Base-by-base conservation (phyloP, 2,888 invertebrate genomes). In the Luffia ferchaultella region DNA sequence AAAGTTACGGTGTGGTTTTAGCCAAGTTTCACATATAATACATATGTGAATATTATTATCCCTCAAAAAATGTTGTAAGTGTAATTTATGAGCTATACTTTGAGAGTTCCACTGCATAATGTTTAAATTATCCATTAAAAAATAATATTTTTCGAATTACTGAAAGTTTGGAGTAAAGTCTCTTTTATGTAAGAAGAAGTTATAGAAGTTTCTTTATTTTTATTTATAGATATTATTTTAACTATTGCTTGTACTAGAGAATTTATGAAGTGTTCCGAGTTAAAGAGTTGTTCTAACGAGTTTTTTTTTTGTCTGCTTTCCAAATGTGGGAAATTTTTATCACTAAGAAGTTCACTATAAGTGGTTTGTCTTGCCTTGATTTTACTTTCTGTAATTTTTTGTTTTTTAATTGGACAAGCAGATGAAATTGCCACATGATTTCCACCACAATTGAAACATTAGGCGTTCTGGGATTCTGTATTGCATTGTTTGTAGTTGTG, bases 101-200 rank as follows among this genome's bases (percentile, higher is more conserved):
- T 45, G 45, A 45, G 45, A 18, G 18, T 45, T 45, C 45, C 45
- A 45, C 18, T 45, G 45, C 5, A 45, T 16, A 18, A 45, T 45
- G 5, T 18, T 45, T 9, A 45, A 42, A 16, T n/a, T 42, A 42
- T 17, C n/a, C 42, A 42, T 42, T 5, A 42, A 7, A 42, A 16
- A 42, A 16, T 42, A 16, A 16, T 42, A 42, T 42, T 42, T 17
- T 42, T n/a, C 3, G 16, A 16, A 7, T 42, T 42, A 42, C 16
- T 42, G 12, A 42, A 42, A 16, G 16, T 7, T 42, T 42, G 16
- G n/a, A 42, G 16, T 17, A 42, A 5, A 16, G 42, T 42, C 9
- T 43, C 9, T 16, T n/a, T 15, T 9, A 43, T 5, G 16, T 43
- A n/a, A n/a, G 9, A 5, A 15, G 43, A 15, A 16, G n/a, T 15